Conservation (phyloP, 2,113 vertebrate genomes). For the Zosterops pallidus region DNA sequence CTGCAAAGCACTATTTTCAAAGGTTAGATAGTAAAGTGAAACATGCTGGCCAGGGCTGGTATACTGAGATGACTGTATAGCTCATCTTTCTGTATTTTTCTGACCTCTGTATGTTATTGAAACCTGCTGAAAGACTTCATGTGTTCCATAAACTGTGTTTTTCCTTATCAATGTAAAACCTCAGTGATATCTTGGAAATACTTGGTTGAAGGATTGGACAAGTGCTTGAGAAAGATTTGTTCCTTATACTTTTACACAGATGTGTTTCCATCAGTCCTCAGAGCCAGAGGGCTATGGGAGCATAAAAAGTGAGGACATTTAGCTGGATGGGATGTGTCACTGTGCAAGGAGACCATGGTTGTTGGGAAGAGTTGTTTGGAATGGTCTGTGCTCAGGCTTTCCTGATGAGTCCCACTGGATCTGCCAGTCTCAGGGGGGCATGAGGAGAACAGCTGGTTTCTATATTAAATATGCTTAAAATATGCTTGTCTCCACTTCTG, state of each 20-base stretch:
- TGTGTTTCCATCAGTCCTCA: not conserved
- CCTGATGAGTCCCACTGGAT: not conserved
- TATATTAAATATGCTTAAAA: not conserved
- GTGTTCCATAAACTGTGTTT: not conserved
- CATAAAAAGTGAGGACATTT: not conserved
- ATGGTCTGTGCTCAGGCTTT: not conserved
- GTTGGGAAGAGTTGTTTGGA: not conserved
- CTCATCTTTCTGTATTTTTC: not conserved
- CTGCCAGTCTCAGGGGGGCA: not conserved
- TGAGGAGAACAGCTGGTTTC: not conserved
- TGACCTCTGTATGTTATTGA: not conserved
- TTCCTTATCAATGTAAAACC: not conserved
- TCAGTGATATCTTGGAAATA: not conserved
- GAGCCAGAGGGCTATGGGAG: not conserved
- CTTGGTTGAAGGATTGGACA: not conserved
- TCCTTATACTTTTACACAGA: not conserved
- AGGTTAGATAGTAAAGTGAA: not conserved
- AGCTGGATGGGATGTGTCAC: not conserved
- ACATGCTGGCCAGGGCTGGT: not conserved
- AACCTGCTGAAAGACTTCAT: not conserved
- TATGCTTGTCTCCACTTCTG: not conserved
- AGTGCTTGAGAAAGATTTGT: not conserved
- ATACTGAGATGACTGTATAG: not conserved
- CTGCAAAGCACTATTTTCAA: not conserved
- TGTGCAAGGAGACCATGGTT: not conserved